Base-by-base conservation (phyloP, 2,888 invertebrate species). In the Meganola albula region DNA sequence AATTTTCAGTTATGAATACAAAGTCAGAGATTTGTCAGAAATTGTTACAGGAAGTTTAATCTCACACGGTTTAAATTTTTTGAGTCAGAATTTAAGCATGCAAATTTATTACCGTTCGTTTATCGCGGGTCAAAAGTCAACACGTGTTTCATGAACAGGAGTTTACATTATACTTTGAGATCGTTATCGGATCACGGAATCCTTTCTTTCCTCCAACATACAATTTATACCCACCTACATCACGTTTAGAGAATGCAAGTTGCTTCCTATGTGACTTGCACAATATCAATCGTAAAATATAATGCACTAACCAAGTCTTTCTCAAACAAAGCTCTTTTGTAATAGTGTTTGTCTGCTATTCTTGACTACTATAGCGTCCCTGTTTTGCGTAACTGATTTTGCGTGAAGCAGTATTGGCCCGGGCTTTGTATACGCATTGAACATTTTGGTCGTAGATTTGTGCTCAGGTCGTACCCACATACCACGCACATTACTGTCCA, bases 151-250 rank as follows among this genome's bases (percentile, higher is more conserved):
- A 52, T 50, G 35, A 37, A 46, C 48, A 34, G 51, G 43, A 49
- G 41, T 48, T 44, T 31, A 46, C 40, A 53, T 16, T n/a, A 47
- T 44, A 35, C 40, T 34, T 40, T 40, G 27, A 65, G 68, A 68
- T 71, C 44, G 42, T 68, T 70, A 56, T 72, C 71, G 41, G 41
- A 58, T 64, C 71, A 71, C 69, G 71, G 40, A 64, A 53, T 58
- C 59, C 57, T 62, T 66, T 55, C 58, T 63, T 69, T 60, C 47
- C 53, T 53, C 46, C 47, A 60, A 48, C 46, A 44, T 28, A 44
- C 43, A 44, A 48, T 61, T 55, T 53, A 41, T 54, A 49, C 54
- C 38, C 39, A 51, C 48, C 39, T 41, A 40, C 38, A 51, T 59
- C 66, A 67, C 66, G 62, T 54, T 63, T 48, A 38, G 26, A 20